phyloP scores from a whole-genome alignment of 2,888 invertebrate species.

The Clunio marinus region DNA sequence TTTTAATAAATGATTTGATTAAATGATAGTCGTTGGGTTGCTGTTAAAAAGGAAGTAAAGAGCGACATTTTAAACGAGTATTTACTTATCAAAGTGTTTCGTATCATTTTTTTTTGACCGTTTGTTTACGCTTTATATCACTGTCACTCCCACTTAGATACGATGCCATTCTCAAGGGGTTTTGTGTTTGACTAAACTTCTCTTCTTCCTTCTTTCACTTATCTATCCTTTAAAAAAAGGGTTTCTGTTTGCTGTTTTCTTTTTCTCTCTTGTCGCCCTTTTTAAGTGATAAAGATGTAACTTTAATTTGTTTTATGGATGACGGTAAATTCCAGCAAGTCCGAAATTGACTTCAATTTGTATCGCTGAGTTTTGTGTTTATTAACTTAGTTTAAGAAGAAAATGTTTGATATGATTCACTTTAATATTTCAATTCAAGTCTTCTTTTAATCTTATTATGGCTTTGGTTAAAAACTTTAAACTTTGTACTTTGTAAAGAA shows the following conservation, averaged over 20 bases:
- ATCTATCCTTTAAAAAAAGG: not conserved
- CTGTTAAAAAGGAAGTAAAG: not conserved
- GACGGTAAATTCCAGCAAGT: not conserved
- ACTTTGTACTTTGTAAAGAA: too few species aligned
- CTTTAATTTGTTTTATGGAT: conserved; percentile 37
- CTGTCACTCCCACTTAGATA: conserved; percentile 20
- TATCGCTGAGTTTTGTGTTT: too few species aligned
- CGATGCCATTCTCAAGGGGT: not conserved
- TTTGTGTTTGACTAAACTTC: not conserved
- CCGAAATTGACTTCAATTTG: not conserved
- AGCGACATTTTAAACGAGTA: not conserved
- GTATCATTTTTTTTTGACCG: not conserved
- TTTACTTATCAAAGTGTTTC: conserved; percentile 34
- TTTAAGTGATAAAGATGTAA: conserved; percentile 16
- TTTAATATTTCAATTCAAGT: too few species aligned
- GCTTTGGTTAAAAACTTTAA: too few species aligned
- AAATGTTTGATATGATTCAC: too few species aligned
- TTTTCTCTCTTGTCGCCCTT: not conserved
- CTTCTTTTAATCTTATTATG: too few species aligned
- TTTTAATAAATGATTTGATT: conserved; percentile 2
- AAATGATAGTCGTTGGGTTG: not conserved
- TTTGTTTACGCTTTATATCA: conserved; percentile 28
- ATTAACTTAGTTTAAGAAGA: too few species aligned
- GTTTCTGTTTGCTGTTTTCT: not conserved
- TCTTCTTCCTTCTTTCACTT: not conserved